Base-by-base conservation (phyloP, 2,888 invertebrate genomes). In the Zaprionus bogoriensis region DNA sequence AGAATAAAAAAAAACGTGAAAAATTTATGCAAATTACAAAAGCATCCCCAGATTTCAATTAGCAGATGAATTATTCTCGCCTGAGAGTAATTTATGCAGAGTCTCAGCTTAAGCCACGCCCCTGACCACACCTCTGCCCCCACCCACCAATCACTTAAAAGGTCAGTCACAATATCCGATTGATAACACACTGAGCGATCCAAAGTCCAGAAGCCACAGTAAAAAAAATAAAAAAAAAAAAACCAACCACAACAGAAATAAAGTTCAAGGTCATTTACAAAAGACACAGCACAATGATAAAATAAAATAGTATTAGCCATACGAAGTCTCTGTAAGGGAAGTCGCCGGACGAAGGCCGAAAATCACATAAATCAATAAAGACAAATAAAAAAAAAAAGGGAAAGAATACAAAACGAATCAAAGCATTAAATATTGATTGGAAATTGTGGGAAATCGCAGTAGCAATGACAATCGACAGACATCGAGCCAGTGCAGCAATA, bases 331-430 rank as follows among this genome's bases (percentile, higher is more conserved):
- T n/a, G n/a, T n/a, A n/a, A n/a, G n/a, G n/a, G n/a, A n/a, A n/a
- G n/a, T n/a, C n/a, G n/a, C n/a, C 19, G 12, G 19, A n/a, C 41
- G 67, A 67, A 73, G 73, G 74, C 48, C 58, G 36, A 55, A 59
- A 62, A 57, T 45, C 53, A 57, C 54, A 74, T 48, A 78, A 74
- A 74, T 74, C 79, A 74, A 78, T 74, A 74, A 57, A 65, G n/a
- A n/a, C n/a, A n/a, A 64, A 67, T 41, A 48, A 51, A 50, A 23
- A 46, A 46, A 48, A 32, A 32, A 28, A 22, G 20, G 12, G 14
- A 44, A 3, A 32, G 44, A 45, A 55, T 45, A 50, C 22, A 39
- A 65, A 46, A 51, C 41, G 45, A 66, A 66, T 65, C 66, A 19
- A 52, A 7, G 42, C 53, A 78, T 75, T 78, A 71, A 62, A 46